phyloP scores from a whole-genome alignment of 1,140 invertebrate genomes.

The Drosophila elegans region DNA sequence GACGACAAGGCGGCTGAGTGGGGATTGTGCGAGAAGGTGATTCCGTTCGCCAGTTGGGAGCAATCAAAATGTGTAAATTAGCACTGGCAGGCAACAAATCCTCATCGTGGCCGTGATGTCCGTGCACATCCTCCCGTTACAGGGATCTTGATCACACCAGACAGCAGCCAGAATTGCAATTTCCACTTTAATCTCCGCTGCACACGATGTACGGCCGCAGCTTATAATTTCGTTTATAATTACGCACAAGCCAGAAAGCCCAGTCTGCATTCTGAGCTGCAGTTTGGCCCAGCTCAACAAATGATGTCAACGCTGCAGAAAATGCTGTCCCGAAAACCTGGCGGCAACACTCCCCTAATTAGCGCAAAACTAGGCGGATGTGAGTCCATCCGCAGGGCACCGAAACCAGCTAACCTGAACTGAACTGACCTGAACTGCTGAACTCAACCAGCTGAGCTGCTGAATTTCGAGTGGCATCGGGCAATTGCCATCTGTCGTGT shows the following conservation, averaged over 20 bases:
- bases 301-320: conserved; percentile 47
- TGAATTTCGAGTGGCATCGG: conserved; percentile 18
- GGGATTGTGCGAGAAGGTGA: conserved; percentile 34
- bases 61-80: conserved; percentile 83
- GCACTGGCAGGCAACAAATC: conserved; percentile 71
- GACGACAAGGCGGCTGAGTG: conserved; percentile 24
- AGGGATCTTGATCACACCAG: conserved; percentile 37
- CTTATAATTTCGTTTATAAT: conserved; percentile 83
- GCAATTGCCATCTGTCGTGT: conserved; percentile 6
- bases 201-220: conserved; percentile 46
- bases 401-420: conserved; percentile 3
- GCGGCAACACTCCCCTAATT: conserved; percentile 75
- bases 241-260: conserved; percentile 62
- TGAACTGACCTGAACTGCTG: conserved; percentile 25
- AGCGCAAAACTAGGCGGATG: conserved; percentile 53
- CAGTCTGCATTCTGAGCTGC: conserved; percentile 39
- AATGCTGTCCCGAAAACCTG: conserved; percentile 53
- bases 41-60: conserved; percentile 42
- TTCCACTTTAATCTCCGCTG: conserved; percentile 78
- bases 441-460: conserved; percentile 26
- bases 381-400: conserved; percentile 12
- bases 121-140: conserved; percentile 28
- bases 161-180: conserved; percentile 61
- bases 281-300: neutral
- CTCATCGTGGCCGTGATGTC: conserved; percentile 37